Percentiles rank a stretch among this genome's conserved stretches.
Conservation (phyloP, 2,797 vertebrate species). For the Malacoctenus gilli region DNA sequence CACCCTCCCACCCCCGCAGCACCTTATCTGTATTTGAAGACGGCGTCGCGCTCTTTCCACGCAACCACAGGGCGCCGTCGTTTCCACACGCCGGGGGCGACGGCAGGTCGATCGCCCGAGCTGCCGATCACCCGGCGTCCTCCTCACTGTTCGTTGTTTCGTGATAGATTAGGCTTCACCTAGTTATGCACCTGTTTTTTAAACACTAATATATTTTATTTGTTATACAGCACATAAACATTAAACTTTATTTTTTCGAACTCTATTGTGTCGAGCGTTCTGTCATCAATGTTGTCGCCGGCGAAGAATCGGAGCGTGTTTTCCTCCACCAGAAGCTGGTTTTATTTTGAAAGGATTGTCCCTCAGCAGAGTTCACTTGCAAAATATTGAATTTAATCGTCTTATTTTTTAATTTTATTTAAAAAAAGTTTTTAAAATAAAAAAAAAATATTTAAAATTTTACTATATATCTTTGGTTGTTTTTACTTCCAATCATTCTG, state of each 20-base stretch:
- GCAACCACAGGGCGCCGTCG: slow-evolving; percentile 11
- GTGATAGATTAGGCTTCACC: slow-evolving; percentile 81
- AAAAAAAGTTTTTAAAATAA: too few species aligned
- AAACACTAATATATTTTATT: slow-evolving; percentile 99
- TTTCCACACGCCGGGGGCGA: too few species aligned
- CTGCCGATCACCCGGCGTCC: slow-evolving; percentile 57
- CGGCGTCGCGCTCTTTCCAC: slow-evolving; percentile 17
- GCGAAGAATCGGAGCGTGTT: neutral
- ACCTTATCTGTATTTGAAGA: slow-evolving; percentile 41
- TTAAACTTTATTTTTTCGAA: slow-evolving; percentile 94
- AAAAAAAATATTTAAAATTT: too few species aligned
- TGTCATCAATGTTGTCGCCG: slow-evolving; percentile 47
- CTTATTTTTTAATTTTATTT: too few species aligned
- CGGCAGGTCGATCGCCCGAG: too few species aligned
- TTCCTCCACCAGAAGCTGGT: too few species aligned
- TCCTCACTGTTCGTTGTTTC: slow-evolving; percentile 76
- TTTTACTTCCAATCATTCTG: too few species aligned
- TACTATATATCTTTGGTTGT: too few species aligned
- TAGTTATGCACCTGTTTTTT: slow-evolving; percentile 87
- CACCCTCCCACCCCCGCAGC: too few species aligned
- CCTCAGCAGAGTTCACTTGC: too few species aligned
- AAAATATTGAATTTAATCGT: too few species aligned
- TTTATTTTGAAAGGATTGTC: too few species aligned
- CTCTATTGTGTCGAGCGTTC: slow-evolving; percentile 73
- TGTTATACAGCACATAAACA: slow-evolving; percentile 93